These are phyloP conservation scores for Hydrotaea diabolus DNA, from an alignment of 2,888 invertebrate species.

Conservation along the genomic window DNA sequence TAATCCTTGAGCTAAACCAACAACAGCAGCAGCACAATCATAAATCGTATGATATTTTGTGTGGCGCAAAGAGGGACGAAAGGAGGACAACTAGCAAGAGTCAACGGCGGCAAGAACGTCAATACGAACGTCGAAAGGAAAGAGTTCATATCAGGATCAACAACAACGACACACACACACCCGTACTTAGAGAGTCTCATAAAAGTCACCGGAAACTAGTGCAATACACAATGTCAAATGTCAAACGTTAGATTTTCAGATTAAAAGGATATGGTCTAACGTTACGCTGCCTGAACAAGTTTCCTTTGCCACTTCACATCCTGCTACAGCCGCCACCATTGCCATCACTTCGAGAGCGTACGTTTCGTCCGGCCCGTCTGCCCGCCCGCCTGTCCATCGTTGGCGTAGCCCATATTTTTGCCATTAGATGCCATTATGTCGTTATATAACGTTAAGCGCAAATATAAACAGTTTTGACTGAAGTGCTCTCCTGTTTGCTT, in stretches of 20 bases:
- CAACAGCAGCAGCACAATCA: slow-evolving; percentile 45
- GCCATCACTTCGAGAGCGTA: neutral
- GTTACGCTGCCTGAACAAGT: slow-evolving; percentile 29
- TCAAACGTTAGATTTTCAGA: slow-evolving; percentile 59
- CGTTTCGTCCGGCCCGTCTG: neutral
- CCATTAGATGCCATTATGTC: slow-evolving; percentile 53
- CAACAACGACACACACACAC: neutral
- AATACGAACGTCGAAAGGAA: slow-evolving; percentile 2
- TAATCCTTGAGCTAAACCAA: slow-evolving; percentile 2
- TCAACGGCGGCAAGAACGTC: neutral
- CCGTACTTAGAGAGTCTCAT: no score
- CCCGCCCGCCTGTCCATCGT: no score
- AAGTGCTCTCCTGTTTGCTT: slow-evolving; percentile 19
- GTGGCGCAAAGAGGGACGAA: neutral
- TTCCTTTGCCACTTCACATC: slow-evolving; percentile 14
- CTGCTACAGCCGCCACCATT: neutral
- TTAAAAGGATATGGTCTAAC: slow-evolving; percentile 47
- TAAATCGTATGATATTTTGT: slow-evolving; percentile 33
- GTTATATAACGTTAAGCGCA: slow-evolving; percentile 47
- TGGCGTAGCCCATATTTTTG: slow-evolving; percentile 1
- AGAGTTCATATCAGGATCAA: slow-evolving; percentile 18
- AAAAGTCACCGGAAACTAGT: neutral
- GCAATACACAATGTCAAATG: slow-evolving; percentile 61
- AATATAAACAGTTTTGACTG: slow-evolving; percentile 30
- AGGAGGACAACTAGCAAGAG: neutral